phyloP scores from a whole-genome alignment of 2,797 vertebrate genomes.

The Ceyx erithaca region DNA sequence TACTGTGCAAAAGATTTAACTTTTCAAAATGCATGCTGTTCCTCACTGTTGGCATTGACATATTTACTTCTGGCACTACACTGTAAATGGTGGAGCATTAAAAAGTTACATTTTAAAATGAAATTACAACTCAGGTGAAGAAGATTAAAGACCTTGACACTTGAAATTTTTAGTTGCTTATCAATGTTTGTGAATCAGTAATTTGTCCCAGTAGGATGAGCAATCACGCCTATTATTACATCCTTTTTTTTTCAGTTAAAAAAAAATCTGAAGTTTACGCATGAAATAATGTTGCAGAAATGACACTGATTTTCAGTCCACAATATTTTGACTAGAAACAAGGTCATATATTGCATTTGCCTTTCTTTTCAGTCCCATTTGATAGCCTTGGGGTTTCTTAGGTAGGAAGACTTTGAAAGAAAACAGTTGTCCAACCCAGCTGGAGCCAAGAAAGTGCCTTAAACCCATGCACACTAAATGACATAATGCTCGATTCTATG shows the following conservation, averaged over 20 bases:
- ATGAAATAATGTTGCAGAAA: not conserved
- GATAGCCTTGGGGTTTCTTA: not conserved
- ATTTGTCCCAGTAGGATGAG: not conserved
- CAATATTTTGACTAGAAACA: not conserved
- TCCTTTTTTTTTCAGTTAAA: not conserved
- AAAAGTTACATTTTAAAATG: not conserved
- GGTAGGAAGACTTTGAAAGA: not conserved
- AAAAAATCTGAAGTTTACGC: not conserved
- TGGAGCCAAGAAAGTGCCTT: constrained; percentile 10
- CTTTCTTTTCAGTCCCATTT: not conserved
- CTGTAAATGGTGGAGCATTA: not conserved
- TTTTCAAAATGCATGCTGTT: not conserved
- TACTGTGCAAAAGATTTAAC: not conserved
- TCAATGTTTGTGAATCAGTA: not conserved
- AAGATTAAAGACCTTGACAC: not conserved
- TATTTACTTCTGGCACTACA: not conserved
- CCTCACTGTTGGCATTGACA: not conserved
- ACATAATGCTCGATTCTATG: not conserved
- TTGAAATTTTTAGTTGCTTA: not conserved
- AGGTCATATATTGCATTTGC: not conserved
- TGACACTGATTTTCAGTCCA: not conserved
- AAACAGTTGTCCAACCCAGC: not conserved
- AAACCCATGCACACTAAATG: not conserved
- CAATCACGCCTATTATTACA: not conserved
- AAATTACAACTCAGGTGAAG: not conserved